phyloP scores from a whole-genome alignment of 2,797 vertebrate genomes.

The Ficedula albicollis region DNA sequence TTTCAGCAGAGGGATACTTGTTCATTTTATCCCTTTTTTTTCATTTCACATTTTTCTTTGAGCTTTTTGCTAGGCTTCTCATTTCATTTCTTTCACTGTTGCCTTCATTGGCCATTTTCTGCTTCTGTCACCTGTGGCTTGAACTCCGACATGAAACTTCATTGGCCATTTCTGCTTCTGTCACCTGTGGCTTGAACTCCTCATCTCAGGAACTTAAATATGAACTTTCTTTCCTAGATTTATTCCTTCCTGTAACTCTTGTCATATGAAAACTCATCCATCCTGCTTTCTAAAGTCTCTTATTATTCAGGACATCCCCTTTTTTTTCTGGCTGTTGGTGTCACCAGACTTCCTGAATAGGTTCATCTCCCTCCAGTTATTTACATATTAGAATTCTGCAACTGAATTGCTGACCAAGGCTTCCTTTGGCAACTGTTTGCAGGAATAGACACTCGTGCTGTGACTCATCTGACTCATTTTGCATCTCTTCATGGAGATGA shows the following conservation, averaged over 20 bases:
- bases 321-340: not conserved
- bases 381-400: not conserved
- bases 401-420: not conserved
- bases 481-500: not conserved
- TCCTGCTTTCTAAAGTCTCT: not conserved
- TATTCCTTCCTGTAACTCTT: not conserved
- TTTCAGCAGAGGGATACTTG: not conserved
- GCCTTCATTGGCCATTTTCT: not conserved
- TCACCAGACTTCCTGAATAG: not conserved
- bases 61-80: not conserved
- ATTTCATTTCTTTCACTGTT: not conserved
- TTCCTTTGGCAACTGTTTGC: not conserved
- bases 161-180: not conserved
- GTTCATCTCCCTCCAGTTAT: not conserved
- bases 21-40: not conserved
- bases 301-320: not conserved
- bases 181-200: not conserved
- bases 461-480: constrained; percentile 12
- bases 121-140: not conserved
- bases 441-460: not conserved
- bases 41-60: not conserved
- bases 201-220: not conserved
- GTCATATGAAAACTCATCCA: not conserved
- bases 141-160: not conserved
- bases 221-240: not conserved